Percentiles rank a stretch among this genome's conserved stretches.
phyloP scores from a whole-genome alignment of 2,113 vertebrate genomes.

The Ceyx cyanopectus region DNA sequence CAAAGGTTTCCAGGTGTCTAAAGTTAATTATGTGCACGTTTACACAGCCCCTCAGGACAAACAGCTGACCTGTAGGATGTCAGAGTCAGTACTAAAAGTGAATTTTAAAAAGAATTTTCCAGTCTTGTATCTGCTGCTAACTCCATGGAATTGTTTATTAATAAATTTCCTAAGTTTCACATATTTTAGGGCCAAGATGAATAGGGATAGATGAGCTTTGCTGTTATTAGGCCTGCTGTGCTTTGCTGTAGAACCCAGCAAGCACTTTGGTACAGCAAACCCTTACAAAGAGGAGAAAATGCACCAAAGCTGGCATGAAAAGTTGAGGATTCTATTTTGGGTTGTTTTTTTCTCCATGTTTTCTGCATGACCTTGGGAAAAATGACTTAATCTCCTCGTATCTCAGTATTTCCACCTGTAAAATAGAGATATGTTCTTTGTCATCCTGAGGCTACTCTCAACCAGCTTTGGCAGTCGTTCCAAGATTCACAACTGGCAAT shows the following conservation, averaged over 20 bases:
- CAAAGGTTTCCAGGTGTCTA: background rate
- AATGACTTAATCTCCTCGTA: background rate
- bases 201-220: background rate
- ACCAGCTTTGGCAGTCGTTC: background rate
- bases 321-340: background rate
- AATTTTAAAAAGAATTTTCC: background rate
- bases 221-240: background rate
- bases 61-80: background rate
- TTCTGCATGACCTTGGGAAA: background rate
- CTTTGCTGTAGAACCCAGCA: background rate
- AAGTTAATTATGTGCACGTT: background rate
- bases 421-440: background rate
- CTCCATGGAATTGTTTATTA: background rate
- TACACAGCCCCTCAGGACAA: background rate
- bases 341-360: background rate
- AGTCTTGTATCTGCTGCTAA: background rate
- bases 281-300: background rate
- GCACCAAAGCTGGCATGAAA: background rate
- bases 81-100: background rate
- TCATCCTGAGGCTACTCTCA: background rate
- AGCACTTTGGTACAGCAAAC: background rate
- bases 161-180: background rate
- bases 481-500: background rate
- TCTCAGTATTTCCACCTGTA: background rate
- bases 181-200: background rate